Conservation (phyloP, 2,797 vertebrate species). For the Ctenosaura bakeri region DNA sequence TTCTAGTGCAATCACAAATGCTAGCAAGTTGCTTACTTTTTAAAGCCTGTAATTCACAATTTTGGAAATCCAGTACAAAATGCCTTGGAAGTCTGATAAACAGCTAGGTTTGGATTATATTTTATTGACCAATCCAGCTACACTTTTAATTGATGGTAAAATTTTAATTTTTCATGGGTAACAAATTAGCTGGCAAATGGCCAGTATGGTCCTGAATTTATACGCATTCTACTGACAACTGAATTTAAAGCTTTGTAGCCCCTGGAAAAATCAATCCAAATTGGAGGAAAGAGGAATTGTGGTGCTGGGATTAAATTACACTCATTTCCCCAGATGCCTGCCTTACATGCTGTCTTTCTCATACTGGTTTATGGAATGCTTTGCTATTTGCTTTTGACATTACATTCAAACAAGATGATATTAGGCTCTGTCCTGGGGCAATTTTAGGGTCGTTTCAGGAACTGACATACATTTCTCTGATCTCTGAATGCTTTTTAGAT, state of each 20-base stretch:
- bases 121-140: slow-evolving; percentile 68
- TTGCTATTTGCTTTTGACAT: slow-evolving; percentile 30
- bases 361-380: slow-evolving; percentile 22
- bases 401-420: slow-evolving; percentile 24
- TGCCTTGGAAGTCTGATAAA: slow-evolving; percentile 41
- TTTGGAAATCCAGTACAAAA: not conserved
- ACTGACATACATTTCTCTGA: slow-evolving; percentile 4
- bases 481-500: slow-evolving; percentile 9
- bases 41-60: not conserved
- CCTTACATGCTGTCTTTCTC: slow-evolving; percentile 37
- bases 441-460: slow-evolving; percentile 27
- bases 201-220: slow-evolving; percentile 72
- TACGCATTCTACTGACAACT: slow-evolving; percentile 73
- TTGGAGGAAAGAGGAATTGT: slow-evolving; percentile 46
- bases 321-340: slow-evolving; percentile 51
- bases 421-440: slow-evolving; percentile 23
- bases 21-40: not conserved
- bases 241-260: slow-evolving; percentile 63
- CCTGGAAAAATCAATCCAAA: slow-evolving; percentile 62
- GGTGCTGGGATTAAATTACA: slow-evolving; percentile 50
- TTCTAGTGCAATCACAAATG: not conserved
- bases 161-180: slow-evolving; percentile 66
- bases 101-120: slow-evolving; percentile 60
- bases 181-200: slow-evolving; percentile 70
- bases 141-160: slow-evolving; percentile 65